Percentiles rank a stretch among this genome's conserved stretches.
phyloP scores from a whole-genome alignment of 2,888 invertebrate species.

The Arrhopalites spinosus region DNA sequence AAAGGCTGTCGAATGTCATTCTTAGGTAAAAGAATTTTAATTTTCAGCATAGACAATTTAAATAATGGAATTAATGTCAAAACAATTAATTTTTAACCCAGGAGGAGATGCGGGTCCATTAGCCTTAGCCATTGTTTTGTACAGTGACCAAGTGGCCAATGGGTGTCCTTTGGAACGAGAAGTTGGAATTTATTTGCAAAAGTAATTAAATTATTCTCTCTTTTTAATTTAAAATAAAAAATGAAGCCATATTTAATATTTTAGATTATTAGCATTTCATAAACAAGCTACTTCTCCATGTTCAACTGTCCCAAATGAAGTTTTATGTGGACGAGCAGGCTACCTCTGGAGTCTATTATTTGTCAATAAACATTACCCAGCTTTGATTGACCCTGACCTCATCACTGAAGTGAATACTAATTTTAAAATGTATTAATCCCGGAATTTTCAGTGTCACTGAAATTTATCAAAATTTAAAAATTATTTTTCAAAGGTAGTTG shows the following conservation, averaged over 20 bases:
- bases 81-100: too few species aligned
- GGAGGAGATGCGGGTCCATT: slow-evolving; percentile 73
- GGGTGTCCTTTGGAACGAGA: slow-evolving; percentile 1
- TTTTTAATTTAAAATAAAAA: too few species aligned
- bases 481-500: slow-evolving; percentile 1
- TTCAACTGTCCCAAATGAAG: slow-evolving; percentile 73
- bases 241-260: background rate
- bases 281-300: slow-evolving; percentile 64
- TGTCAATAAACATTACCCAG: slow-evolving; percentile 59
- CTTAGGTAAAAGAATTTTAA: too few species aligned
- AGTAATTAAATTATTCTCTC: background rate
- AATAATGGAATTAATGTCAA: too few species aligned
- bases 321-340: slow-evolving; percentile 83
- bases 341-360: slow-evolving; percentile 79
- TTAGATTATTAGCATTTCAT: slow-evolving; percentile 66
- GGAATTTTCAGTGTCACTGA: too few species aligned
- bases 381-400: slow-evolving; percentile 29
- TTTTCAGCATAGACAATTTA: too few species aligned
- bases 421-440: too few species aligned
- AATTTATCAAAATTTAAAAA: background rate
- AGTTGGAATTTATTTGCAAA: slow-evolving; percentile 16
- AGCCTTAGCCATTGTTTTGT: slow-evolving; percentile 60
- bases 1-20: slow-evolving; percentile 63
- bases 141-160: slow-evolving; percentile 20
- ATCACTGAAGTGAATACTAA: slow-evolving; percentile 15